Percentiles rank a stretch among this genome's conserved stretches.
Evolutionary conservation across 2,888 invertebrate species (phyloP).

Genomic region (Cyclophora punctaria): DNA sequence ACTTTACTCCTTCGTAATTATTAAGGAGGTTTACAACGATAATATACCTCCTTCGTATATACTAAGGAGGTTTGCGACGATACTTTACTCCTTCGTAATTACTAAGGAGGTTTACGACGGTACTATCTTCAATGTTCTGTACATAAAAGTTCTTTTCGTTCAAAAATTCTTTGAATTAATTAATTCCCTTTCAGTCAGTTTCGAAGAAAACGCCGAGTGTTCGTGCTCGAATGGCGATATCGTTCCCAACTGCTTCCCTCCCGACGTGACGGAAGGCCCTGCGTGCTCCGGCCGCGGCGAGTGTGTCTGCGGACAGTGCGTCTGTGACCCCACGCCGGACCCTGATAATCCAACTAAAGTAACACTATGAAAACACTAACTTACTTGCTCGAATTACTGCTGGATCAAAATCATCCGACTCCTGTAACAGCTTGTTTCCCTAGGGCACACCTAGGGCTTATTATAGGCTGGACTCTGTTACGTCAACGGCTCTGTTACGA

Average conservation of each 20-base stretch:
- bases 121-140: no score
- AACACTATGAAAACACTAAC: no score
- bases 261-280: constrained; percentile 30
- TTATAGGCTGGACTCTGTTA: not conserved
- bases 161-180: not conserved
- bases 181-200: constrained; percentile 42
- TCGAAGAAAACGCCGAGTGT: constrained; percentile 52
- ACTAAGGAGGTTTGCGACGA: no score
- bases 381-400: not conserved
- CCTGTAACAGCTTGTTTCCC: not conserved
- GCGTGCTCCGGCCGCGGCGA: constrained; percentile 53
- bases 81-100: no score
- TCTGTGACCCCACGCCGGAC: constrained; percentile 41
- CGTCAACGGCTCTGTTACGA: no score
- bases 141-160: no score
- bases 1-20: no score
- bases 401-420: no score
- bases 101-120: no score
- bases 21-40: no score
- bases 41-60: no score
- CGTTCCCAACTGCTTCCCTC: constrained; percentile 40
- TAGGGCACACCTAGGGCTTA: not conserved
- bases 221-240: constrained; percentile 39
- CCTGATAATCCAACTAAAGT: constrained; percentile 51
- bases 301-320: constrained; percentile 58